A percentile compares a stretch with the other conserved stretches of the same genome.
These are phyloP conservation scores for Cephus nigrinus DNA, from an alignment of 2,888 invertebrate genomes.

Conservation along the genomic window DNA sequence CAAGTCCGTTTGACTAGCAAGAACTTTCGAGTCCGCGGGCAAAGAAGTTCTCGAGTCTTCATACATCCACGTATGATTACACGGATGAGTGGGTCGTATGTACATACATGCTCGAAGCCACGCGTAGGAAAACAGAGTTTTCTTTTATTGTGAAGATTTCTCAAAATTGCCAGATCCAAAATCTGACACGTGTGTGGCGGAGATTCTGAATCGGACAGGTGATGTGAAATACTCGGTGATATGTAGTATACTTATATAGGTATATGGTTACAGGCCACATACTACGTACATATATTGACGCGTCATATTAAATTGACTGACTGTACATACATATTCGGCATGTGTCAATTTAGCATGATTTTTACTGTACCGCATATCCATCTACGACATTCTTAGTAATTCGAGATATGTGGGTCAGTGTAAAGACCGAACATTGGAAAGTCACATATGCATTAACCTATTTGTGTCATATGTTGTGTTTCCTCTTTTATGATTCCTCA, in stretches of 20 bases:
- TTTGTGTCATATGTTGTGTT: too few relatives aligned
- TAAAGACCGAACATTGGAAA: slow-evolving; percentile 62
- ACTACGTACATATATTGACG: background rate
- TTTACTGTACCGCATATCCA: background rate
- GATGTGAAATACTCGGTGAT: background rate
- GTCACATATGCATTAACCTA: slow-evolving; percentile 28
- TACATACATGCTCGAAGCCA: too few relatives aligned
- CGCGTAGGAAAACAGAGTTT: background rate
- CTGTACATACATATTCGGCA: background rate
- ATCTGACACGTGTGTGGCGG: background rate
- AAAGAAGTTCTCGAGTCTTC: background rate
- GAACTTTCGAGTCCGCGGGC: background rate
- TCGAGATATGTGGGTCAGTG: slow-evolving; percentile 60
- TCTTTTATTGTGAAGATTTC: background rate
- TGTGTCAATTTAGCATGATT: background rate
- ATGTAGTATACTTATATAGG: background rate
- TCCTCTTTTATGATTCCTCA: too few relatives aligned
- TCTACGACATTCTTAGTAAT: slow-evolving; percentile 36
- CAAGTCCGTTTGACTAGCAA: background rate
- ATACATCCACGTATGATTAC: too few relatives aligned
- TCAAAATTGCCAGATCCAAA: background rate
- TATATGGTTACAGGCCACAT: background rate
- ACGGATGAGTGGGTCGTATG: too few relatives aligned
- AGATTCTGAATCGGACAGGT: background rate
- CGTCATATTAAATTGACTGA: background rate